Evolutionary conservation across 2,113 vertebrate species (phyloP), one percentile per base, ranked within the genome.

Genomic region (Beaufortia kweichowensis): DNA sequence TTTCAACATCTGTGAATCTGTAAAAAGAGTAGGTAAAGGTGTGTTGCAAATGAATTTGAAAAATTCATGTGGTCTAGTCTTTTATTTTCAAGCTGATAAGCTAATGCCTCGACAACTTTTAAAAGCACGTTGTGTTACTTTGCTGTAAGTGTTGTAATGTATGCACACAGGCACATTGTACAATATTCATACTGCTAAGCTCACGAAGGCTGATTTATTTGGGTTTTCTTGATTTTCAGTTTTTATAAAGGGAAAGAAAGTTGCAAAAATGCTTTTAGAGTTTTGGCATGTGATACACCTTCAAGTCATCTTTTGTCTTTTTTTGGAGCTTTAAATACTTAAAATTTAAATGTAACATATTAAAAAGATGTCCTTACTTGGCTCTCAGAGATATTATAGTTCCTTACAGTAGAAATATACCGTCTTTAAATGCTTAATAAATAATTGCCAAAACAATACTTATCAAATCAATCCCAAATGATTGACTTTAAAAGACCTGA

Each of bases 71-170:
- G 6, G 29, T 6, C 48, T 56, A 9, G 11, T 69, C 67, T 69
- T 68, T 67, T 68, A 53, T 53, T 68, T 55, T 69, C 67, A 9
- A 55, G n/a, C 28, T 55, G 66, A 69, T 33, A 12, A 23, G 29
- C 48, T 69, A 28, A 66, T 66, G 7, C n/a, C n/a, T 23, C 14
- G 28, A 35, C 33, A 70, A 56, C 12, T 21, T 55, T 55, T 35
- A 24, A 31, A 28, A 70, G 29, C 67, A 70, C 4, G 48, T 21
- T 9, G 19, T 29, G 46, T 53, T 68, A 68, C 65, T 68, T 68
- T 68, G 65, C 21, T 35, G 48, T 55, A 55, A 69, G 33, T 55
- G 28, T 23, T 69, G 14, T 70, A 56, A 70, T 70, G 29, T 70
- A 55, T 70, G 48, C 67, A 19, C 66, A 55, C 29, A 56, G 12